Percentiles rank a stretch among this genome's conserved stretches.
Conservation (phyloP, 2,797 vertebrate genomes). For the Cryptoprocta ferox region DNA sequence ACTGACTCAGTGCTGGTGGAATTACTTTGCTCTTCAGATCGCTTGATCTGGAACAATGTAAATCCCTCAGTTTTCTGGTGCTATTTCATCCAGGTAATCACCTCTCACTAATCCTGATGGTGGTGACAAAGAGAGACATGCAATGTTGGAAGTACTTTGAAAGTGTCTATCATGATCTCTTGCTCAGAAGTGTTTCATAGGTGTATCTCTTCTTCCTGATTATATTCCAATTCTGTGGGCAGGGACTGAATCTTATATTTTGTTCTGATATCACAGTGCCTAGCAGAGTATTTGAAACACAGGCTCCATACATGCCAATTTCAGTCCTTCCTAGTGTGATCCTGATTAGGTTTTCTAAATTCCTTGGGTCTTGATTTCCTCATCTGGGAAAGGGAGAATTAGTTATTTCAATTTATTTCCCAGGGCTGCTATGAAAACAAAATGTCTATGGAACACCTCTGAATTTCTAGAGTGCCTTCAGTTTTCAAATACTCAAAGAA, state of each 20-base stretch:
- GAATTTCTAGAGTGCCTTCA: neutral
- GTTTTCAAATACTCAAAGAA: conserved; percentile 59
- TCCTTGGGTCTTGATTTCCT: conserved; percentile 17
- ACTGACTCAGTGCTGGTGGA: neutral
- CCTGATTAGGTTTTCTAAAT: conserved; percentile 10
- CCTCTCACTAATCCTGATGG: neutral
- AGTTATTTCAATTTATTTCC: conserved; percentile 25
- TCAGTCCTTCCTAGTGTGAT: neutral
- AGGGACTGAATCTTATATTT: neutral
- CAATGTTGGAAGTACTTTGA: neutral
- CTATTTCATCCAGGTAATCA: neutral
- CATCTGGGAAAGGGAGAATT: neutral
- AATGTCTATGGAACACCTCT: neutral
- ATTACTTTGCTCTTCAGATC: neutral
- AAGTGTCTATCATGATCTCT: neutral
- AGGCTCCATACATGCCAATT: neutral
- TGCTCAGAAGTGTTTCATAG: neutral
- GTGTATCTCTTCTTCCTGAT: neutral
- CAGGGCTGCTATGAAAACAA: neutral
- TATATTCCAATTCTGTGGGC: neutral
- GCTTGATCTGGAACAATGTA: neutral
- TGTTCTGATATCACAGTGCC: neutral
- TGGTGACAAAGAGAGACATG: neutral
- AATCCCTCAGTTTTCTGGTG: neutral
- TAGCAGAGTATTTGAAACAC: neutral